Evolutionary conservation across 2,888 invertebrate genomes (phyloP), one percentile per base, ranked within the genome.

Genomic region (Ferrisia virgata): DNA sequence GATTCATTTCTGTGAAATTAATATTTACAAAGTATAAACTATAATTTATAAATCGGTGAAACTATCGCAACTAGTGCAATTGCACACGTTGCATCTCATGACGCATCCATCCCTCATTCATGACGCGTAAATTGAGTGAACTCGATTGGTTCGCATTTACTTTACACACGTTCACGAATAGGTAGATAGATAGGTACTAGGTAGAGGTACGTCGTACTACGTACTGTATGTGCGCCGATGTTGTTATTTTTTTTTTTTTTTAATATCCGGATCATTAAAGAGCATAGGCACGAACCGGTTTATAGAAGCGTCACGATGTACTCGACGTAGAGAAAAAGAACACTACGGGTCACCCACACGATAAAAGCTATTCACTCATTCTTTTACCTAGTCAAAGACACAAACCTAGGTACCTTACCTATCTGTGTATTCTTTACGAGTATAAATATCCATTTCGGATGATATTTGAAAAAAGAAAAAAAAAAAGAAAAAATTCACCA

Each of bases 201-300:
- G n/a, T n/a, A n/a, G n/a, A n/a, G n/a, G n/a, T n/a, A n/a, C n/a
- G n/a, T n/a, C n/a, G n/a, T n/a, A n/a, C n/a, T n/a, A n/a, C n/a
- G n/a, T n/a, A n/a, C n/a, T n/a, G n/a, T n/a, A n/a, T n/a, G n/a
- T n/a, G n/a, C n/a, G n/a, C 33, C 72, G 72, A 76, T 36, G 72
- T 76, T 76, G 72, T 76, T n/a, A n/a, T n/a, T n/a, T n/a, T n/a
- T n/a, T n/a, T n/a, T n/a, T n/a, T n/a, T n/a, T n/a, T 76, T 76
- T 36, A 18, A 76, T 76, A 76, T 36, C 72, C 72, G 72, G 33
- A 76, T 76, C 72, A 76, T 76, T 76, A 76, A 76, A 76, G 72
- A 76, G 33, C 64, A 64, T 76, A 76, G n/a, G 72, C 72, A 76
- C 72, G 72, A 76, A 76, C 72, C 72, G 72, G 72, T 76, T 76